Percentiles rank a stretch among this genome's conserved stretches.
These are phyloP conservation scores for Polia nebulosa DNA, from an alignment of 2,888 invertebrate genomes.

Conservation along the genomic window DNA sequence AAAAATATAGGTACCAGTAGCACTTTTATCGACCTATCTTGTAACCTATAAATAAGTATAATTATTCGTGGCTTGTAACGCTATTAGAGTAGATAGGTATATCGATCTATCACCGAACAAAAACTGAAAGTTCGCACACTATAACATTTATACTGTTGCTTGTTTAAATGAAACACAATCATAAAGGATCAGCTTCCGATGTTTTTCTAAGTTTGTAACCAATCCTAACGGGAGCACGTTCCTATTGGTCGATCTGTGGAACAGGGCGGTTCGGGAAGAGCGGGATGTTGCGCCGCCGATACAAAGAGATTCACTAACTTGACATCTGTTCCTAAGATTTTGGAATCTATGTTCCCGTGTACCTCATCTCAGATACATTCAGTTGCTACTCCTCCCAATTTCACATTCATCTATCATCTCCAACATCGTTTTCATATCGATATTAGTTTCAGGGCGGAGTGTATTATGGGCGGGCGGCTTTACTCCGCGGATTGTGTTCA, in stretches of 20 bases:
- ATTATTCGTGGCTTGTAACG: neutral
- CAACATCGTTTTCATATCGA: conserved; percentile 76
- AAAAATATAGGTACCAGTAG: neutral
- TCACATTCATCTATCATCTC: conserved; percentile 74
- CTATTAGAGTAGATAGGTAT: neutral
- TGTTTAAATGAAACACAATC: conserved; percentile 82
- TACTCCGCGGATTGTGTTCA: conserved; percentile 63
- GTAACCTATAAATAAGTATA: too few relatives aligned
- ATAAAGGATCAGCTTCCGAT: conserved; percentile 79
- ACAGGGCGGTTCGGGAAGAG: conserved; percentile 82
- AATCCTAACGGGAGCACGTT: conserved; percentile 76
- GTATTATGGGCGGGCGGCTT: conserved; percentile 77
- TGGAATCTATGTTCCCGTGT: conserved; percentile 78
- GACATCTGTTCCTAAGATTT: conserved; percentile 74
- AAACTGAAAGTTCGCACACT: conserved; percentile 37
- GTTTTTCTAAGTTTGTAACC: conserved; percentile 84
- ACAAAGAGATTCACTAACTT: conserved; percentile 69
- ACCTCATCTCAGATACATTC: conserved; percentile 67
- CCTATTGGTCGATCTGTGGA: conserved; percentile 78
- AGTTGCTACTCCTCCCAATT: conserved; percentile 83
- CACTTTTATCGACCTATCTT: too few relatives aligned
- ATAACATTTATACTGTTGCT: conserved; percentile 67
- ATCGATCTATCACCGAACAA: conserved; percentile 23
- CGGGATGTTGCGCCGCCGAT: conserved; percentile 77
- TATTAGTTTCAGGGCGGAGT: conserved; percentile 84